A percentile compares a stretch with the other conserved stretches of the same genome.
Evolutionary conservation across 2,888 invertebrate genomes (phyloP).

Genomic region (Drosophila kanekoi): DNA sequence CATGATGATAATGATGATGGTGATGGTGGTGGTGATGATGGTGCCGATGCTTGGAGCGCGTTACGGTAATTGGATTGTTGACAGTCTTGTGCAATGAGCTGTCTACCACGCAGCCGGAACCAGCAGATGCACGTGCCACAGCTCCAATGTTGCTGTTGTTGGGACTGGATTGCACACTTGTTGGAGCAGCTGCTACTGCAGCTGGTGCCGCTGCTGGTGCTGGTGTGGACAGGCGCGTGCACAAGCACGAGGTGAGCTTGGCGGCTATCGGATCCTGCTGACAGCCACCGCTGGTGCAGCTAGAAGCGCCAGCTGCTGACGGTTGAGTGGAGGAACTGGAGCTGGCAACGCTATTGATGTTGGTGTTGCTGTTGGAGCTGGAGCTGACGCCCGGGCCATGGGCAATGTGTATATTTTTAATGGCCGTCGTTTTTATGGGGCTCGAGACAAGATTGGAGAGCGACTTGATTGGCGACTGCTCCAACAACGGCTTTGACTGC

Average conservation of each 20-base stretch:
- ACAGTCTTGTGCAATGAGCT: constrained; percentile 82
- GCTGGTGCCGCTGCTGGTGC: constrained; percentile 1
- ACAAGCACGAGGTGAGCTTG: constrained; percentile 85
- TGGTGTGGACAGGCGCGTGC: constrained; percentile 78
- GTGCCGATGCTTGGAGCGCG: constrained; percentile 81
- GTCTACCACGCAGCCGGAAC: constrained; percentile 1
- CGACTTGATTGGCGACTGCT: constrained; percentile 88
- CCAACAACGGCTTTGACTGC: constrained; percentile 58
- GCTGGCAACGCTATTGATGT: constrained; percentile 33
- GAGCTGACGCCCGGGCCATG: constrained; percentile 8
- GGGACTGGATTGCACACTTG: not conserved
- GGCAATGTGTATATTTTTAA: constrained; percentile 80
- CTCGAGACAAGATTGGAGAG: constrained; percentile 88
- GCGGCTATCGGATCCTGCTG: constrained; percentile 85
- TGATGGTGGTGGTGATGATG: constrained; percentile 83
- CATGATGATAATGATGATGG: constrained; percentile 82
- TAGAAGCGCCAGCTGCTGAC: constrained; percentile 25
- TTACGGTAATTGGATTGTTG: constrained; percentile 80
- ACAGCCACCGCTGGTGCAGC: constrained; percentile 57
- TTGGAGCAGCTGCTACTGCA: not conserved
- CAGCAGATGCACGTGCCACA: not conserved
- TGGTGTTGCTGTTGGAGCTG: constrained; percentile 15
- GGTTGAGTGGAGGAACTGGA: constrained; percentile 18
- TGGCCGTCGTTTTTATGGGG: constrained; percentile 85
- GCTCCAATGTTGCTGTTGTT: not conserved